Percentiles rank a stretch among this genome's conserved stretches.
Conservation (phyloP, 1,140 invertebrate species). For the Sweltsa coloradensis region DNA sequence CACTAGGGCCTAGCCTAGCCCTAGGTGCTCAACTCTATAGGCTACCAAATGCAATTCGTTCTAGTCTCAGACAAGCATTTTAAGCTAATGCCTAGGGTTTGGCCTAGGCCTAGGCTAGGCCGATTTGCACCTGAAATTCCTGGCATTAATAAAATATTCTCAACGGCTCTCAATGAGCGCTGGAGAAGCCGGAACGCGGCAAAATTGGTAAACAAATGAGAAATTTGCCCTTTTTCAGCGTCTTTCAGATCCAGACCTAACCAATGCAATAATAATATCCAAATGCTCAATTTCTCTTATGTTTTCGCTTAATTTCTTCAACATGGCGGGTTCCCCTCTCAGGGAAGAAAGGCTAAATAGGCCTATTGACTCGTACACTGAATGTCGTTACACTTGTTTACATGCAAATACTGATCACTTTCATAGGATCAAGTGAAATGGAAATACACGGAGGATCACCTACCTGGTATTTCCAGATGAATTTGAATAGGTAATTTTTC, state of each 20-base stretch:
- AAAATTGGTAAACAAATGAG: not conserved
- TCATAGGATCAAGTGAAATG: conserved; percentile 8
- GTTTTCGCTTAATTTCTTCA: conserved; percentile 20
- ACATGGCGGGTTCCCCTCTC: conserved; percentile 35
- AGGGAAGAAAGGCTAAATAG: conserved; percentile 34
- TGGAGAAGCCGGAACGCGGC: not conserved
- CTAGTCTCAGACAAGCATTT: no score
- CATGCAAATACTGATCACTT: conserved; percentile 19
- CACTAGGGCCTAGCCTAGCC: no score
- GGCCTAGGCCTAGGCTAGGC: no score
- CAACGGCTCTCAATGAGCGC: no score
- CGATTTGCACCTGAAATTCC: no score
- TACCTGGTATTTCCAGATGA: conserved; percentile 28
- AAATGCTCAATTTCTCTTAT: conserved; percentile 1
- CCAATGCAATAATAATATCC: not conserved
- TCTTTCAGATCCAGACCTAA: not conserved
- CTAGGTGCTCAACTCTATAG: no score
- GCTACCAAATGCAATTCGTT: no score
- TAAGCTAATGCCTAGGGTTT: no score
- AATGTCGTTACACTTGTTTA: conserved; percentile 16
- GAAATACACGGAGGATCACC: conserved; percentile 20
- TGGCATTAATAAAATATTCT: no score
- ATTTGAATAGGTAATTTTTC: conserved; percentile 22
- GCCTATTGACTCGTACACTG: conserved; percentile 20
- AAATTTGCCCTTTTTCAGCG: not conserved